Conservation (phyloP, 2,888 invertebrate genomes). For the Drosophila mulleri region DNA sequence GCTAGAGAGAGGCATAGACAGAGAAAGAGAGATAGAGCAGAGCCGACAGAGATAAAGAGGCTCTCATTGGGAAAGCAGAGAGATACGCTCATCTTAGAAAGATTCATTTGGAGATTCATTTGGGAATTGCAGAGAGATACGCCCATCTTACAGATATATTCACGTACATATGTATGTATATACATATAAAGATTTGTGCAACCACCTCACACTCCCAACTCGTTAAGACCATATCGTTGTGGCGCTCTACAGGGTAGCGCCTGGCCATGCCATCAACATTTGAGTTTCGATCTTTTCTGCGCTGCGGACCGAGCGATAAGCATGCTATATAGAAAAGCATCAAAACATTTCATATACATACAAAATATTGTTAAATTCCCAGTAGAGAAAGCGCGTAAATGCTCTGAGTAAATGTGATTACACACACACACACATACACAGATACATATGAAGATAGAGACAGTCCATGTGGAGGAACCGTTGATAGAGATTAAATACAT, state of each 20-base stretch:
- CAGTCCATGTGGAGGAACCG: slow-evolving; percentile 29
- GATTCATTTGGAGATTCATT: too few relatives aligned
- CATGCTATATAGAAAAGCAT: slow-evolving; percentile 45
- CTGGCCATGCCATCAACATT: slow-evolving; percentile 9
- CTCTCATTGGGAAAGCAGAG: too few relatives aligned
- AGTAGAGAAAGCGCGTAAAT: slow-evolving; percentile 69
- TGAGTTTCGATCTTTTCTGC: slow-evolving; percentile 34
- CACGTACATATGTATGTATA: too few relatives aligned
- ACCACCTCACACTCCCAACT: not conserved
- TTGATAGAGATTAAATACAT: slow-evolving; percentile 57
- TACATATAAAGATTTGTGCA: not conserved
- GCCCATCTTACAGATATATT: too few relatives aligned
- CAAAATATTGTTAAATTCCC: slow-evolving; percentile 38
- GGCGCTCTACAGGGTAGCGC: slow-evolving; percentile 21
- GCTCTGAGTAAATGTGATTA: slow-evolving; percentile 56
- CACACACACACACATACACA: slow-evolving; percentile 20
- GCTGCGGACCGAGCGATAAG: slow-evolving; percentile 54
- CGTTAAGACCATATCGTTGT: not conserved
- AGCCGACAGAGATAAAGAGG: not conserved
- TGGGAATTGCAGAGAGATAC: too few relatives aligned
- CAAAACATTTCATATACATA: slow-evolving; percentile 54
- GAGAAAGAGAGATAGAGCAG: not conserved
- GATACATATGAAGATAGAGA: slow-evolving; percentile 7
- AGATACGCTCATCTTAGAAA: too few relatives aligned
- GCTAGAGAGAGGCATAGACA: not conserved